Conservation (phyloP, 1,140 invertebrate genomes). For the Apocrypta bakeri region DNA sequence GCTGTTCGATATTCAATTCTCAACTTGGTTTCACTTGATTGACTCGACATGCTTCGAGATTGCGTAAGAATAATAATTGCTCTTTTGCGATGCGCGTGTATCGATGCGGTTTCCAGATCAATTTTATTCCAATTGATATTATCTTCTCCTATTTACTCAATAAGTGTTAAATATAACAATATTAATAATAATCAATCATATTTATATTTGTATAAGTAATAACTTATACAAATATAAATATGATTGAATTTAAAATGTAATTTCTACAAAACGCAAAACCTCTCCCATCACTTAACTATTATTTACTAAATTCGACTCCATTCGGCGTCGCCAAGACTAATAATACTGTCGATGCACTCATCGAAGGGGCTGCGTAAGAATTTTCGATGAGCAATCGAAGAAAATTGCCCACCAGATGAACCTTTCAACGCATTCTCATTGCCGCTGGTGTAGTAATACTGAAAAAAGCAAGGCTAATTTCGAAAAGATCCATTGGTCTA, state of each 20-base stretch:
- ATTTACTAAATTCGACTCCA: neutral
- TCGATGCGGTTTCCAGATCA: neutral
- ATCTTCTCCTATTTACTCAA: neutral
- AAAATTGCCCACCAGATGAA: neutral
- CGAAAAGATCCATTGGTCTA: slow-evolving; percentile 29
- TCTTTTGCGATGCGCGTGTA: neutral
- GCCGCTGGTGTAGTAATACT: slow-evolving; percentile 8
- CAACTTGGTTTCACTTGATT: neutral
- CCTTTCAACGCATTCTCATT: slow-evolving; percentile 26
- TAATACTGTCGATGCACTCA: neutral
- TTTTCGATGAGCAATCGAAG: neutral
- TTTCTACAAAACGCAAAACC: neutral
- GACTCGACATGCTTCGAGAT: neutral
- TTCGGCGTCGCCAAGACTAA: neutral
- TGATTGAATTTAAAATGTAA: neutral
- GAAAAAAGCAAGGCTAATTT: neutral
- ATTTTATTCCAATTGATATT: neutral
- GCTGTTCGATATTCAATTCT: neutral
- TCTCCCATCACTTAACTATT: too few species aligned
- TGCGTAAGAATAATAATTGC: neutral
- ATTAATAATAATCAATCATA: too few species aligned
- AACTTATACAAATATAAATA: too few species aligned
- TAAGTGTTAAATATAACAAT: too few species aligned
- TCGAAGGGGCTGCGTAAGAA: neutral
- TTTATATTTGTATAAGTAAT: too few species aligned